Base-by-base conservation (phyloP, 2,113 vertebrate species). In the Illadopsis cleaveri region DNA sequence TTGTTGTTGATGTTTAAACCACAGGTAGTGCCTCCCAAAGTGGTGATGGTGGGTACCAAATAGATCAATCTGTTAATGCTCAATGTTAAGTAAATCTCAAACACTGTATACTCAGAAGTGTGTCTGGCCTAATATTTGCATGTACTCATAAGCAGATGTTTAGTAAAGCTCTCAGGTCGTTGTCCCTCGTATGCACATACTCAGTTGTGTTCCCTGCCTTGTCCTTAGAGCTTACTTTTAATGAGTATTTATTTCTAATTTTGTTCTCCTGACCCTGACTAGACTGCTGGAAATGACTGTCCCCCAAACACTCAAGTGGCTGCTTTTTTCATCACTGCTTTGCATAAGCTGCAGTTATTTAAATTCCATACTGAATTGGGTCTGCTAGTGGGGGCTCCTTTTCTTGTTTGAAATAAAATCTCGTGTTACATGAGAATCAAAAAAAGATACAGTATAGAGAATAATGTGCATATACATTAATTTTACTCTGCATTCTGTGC, bases 381-480 rank as follows among this genome's bases (percentile, higher is more conserved):
- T 45, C 48, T 58, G 28, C 57, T 73, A 14, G 23, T 4, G 44
- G 35, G 30, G 9, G 10, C 9, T 93, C 8, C 50, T 76, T 62
- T 78, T 70, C 16, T 28, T 64, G 38, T 70, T 51, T 23, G 51
- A 73, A 73, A 50, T 42, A 37, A 69, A 38, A n/a, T 66, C 24
- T 81, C 0, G 0, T 15, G n/a, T 77, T 81, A 16, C 5, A 5
- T 2, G 7, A 35, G 22, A 73, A 40, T 42, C 8, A 70, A 28
- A 27, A 13, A 33, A 40, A 27, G 3, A 16, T 7, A 7, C 3
- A 4, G 6, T 28, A 0, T 4, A 51, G 82, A 51, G 23, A 31
- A 25, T 42, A 48, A 24, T 1, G 8, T 21, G 3, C 31, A 16
- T 53, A 0, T 15, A 2, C 2, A 0, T 62, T 3, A 6, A 4